Evolutionary conservation across 2,113 vertebrate genomes (phyloP), one percentile per base, ranked within the genome.

Genomic region (Ailuropoda melanoleuca): DNA sequence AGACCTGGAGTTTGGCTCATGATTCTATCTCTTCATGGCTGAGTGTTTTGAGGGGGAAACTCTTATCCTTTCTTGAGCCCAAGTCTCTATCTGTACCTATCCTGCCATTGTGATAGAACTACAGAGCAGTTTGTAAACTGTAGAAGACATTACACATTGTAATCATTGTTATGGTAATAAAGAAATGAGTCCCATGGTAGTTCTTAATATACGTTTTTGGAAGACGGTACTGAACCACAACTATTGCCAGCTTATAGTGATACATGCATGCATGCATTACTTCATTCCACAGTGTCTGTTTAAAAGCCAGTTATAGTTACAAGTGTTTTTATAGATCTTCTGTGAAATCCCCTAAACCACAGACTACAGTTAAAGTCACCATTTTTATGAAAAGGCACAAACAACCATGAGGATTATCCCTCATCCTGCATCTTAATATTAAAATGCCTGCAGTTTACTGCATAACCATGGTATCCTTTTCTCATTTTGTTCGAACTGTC

Each of bases 381-480:
- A 2, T 91, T 8, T 81, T 94, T 82, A 77, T 89, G 82, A 88
- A 91, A 94, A 97, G 31, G 4, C 64, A 91, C 80, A 89, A 85
- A 19, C 19, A 86, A 62, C 72, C 64, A 17, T 62, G 72, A 62
- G 43, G 26, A 53, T 89, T 90, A 95, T 60, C 18, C 11, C 23
- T 80, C 68, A 39, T 77, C 11, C 74, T 93, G 23, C 17, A 85
- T 91, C 31, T 85, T 75, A 62, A 85, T 91, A 50, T 60, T 78
- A 91, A 96, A 90, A 64, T 62, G 68, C 50, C 58, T 93, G 7
- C 31, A 88, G 50, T 93, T 93, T 92, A 66, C 2, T 39, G 78
- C 31, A 26, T 2, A 85, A 17, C 26, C 18, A 53, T 68, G 8
- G 43, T 66, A 43, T 60, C 13, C 17, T 80, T 94, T 90, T 48